A percentile compares a stretch with the other conserved stretches of the same genome.
These are phyloP conservation scores for Acestrorhynchus altus DNA, from an alignment of 2,797 vertebrate species.

Conservation along the genomic window DNA sequence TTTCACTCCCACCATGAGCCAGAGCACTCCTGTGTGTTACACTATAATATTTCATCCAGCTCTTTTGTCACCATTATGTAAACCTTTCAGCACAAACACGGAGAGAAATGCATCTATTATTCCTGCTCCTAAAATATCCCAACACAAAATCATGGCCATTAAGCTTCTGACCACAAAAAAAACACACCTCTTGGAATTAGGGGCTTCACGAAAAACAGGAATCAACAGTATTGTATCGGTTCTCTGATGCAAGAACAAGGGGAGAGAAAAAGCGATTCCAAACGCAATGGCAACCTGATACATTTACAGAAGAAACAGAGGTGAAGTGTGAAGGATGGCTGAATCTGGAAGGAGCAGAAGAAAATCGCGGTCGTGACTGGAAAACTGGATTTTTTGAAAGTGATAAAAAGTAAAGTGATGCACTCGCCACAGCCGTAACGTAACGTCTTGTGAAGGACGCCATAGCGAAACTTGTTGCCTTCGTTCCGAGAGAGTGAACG, in stretches of 20 bases:
- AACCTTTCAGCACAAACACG: constrained; percentile 4
- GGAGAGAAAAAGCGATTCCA: background rate
- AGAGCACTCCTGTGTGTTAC: background rate
- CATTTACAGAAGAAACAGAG: background rate
- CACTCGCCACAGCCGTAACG: no score
- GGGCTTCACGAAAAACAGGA: background rate
- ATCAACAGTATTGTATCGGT: background rate
- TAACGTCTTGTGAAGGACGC: background rate
- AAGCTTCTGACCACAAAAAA: background rate
- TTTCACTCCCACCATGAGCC: constrained; percentile 49
- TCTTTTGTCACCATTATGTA: constrained; percentile 28
- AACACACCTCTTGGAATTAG: background rate
- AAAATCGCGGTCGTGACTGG: no score
- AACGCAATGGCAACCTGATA: background rate
- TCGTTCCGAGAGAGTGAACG: background rate
- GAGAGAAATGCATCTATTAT: background rate
- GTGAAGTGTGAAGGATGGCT: background rate
- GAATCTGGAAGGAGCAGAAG: no score
- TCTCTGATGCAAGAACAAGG: background rate
- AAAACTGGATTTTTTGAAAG: no score
- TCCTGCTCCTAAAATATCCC: background rate
- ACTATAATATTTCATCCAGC: constrained; percentile 24
- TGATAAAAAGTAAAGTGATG: no score
- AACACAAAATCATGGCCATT: background rate
- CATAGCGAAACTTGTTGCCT: background rate